Evolutionary conservation across 2,797 vertebrate species (phyloP), one percentile per base, ranked within the genome.

Genomic region (Oophaga sylvatica): DNA sequence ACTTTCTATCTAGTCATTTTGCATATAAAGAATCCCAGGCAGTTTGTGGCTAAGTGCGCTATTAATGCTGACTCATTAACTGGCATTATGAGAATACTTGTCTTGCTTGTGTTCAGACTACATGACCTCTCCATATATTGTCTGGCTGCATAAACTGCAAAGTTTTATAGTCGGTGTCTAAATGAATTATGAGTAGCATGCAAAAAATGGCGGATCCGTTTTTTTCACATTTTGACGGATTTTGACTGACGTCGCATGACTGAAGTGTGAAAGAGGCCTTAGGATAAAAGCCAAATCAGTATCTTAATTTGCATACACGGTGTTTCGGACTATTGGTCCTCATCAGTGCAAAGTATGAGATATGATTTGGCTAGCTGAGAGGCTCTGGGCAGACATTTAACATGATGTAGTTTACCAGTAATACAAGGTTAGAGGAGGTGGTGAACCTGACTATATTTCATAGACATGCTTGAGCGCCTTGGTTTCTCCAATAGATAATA

Each of bases 71-170:
- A 79, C 5, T 59, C 56, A 59, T 59, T 71, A 45, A 7, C 9
- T 48, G 71, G 71, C 41, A 45, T 45, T 17, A 73, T 73, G 13
- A 73, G 41, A 45, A 45, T 73, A 45, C 35, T 73, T 79, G 76
- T 79, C 53, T 79, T 31, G 35, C 71, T 71, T 45, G 71, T 73
- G 56, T 79, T 79, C 22, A 79, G 76, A 79, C 53, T 20, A 73
- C 10, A 65, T 79, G 76, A 79, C 53, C 17, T 79, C 76, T 79
- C 76, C 53, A 79, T 79, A 79, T 73, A 35, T 45, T 73, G 35
- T 10, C 71, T 45, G 71, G 71, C 71, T 73, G 17, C 19, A 73
- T 65, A n/a, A 65, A n/a, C 19, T n/a, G 63, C 19, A 12, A 73
- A 45, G 71, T 73, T 45, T 45, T 73, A 31, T 73, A 73, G 71